Percentiles rank a stretch among this genome's conserved stretches.
phyloP scores from a whole-genome alignment of 2,113 vertebrate genomes.

The Empidonax traillii region DNA sequence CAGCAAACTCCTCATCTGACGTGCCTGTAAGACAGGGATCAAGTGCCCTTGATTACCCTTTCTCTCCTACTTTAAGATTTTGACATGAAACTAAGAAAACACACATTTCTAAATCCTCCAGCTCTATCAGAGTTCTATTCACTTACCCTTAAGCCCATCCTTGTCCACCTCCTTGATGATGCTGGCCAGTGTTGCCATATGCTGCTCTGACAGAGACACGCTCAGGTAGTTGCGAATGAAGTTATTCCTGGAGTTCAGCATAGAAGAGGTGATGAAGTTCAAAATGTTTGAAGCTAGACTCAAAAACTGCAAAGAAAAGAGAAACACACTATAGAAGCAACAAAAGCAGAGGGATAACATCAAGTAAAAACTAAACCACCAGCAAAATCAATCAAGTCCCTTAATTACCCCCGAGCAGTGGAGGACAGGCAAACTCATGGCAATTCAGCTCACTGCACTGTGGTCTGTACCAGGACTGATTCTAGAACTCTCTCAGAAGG shows the following conservation, averaged over 20 bases:
- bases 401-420: accelerated
- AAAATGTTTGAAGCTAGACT: slow-evolving; percentile 94
- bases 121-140: neutral
- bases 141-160: slow-evolving; percentile 89
- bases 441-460: neutral
- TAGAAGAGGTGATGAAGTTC: slow-evolving; percentile 96
- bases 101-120: neutral
- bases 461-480: neutral
- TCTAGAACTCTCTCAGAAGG: neutral
- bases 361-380: neutral
- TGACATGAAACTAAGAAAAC: neutral
- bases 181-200: slow-evolving; percentile 95
- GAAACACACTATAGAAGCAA: neutral
- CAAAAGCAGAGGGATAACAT: neutral
- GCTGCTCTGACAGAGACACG: slow-evolving; percentile 93
- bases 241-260: slow-evolving; percentile 97
- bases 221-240: slow-evolving; percentile 98
- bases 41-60: neutral
- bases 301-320: slow-evolving; percentile 83
- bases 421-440: neutral
- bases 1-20: slow-evolving; percentile 94
- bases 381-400: neutral
- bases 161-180: slow-evolving; percentile 99
- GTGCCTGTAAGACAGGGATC: slow-evolving; percentile 75
- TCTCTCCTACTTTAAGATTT: neutral